Percentiles rank a stretch among this genome's conserved stretches.
phyloP scores from a whole-genome alignment of 1,140 invertebrate genomes.

The Radopholus similis region DNA sequence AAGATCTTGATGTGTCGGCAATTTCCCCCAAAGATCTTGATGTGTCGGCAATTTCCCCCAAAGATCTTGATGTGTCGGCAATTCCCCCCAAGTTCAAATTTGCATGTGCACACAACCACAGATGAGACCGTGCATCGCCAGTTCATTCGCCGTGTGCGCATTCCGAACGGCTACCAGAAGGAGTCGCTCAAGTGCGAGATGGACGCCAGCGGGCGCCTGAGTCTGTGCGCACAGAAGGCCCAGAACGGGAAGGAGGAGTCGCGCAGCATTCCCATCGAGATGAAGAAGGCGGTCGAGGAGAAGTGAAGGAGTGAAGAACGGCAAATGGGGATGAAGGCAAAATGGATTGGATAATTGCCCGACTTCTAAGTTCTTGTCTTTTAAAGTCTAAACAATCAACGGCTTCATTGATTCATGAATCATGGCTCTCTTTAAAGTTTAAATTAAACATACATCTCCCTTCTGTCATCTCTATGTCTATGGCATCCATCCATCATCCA shows the following conservation, averaged over 20 bases:
- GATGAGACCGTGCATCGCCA: conserved; percentile 10
- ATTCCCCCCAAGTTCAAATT: neutral
- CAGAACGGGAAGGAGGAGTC: neutral
- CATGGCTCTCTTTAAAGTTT: no score
- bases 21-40: neutral
- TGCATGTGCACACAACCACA: neutral
- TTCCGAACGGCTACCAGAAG: conserved; percentile 5
- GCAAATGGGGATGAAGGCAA: no score
- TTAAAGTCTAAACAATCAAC: no score
- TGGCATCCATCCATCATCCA: no score
- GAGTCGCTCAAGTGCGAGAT: conserved; percentile 11
- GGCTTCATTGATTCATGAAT: no score
- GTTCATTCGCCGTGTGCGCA: conserved; percentile 6
- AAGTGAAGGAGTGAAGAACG: neutral
- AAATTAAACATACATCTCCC: no score
- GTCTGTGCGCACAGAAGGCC: neutral
- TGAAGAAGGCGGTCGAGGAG: neutral
- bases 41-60: neutral
- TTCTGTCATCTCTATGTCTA: no score
- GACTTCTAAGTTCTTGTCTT: no score
- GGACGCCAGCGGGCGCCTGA: neutral
- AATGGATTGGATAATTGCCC: no score
- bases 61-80: neutral
- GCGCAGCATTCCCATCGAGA: conserved; percentile 3
- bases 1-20: neutral